Evolutionary conservation across 2,113 vertebrate species (phyloP).

Genomic region (Dicrurus megarhynchus): DNA sequence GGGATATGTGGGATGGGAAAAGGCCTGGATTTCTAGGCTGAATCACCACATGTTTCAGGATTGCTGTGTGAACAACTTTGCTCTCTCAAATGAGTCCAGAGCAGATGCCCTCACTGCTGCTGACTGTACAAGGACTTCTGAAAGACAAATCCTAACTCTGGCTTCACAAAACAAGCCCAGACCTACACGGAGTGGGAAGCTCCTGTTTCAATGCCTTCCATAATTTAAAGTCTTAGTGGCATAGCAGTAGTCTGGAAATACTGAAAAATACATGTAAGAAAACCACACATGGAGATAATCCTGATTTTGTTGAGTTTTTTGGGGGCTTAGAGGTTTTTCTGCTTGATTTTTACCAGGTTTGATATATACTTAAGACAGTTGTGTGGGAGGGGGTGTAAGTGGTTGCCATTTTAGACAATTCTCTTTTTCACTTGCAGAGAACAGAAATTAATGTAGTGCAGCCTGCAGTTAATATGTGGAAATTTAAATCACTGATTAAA

Average conservation of each 20-base stretch:
- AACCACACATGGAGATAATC: not conserved
- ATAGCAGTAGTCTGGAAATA: not conserved
- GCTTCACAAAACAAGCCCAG: not conserved
- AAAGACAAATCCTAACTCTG: not conserved
- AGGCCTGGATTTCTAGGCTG: not conserved
- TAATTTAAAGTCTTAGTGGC: not conserved
- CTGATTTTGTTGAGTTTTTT: not conserved
- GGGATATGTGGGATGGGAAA: not conserved
- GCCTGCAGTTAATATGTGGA: not conserved
- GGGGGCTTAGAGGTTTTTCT: rapidly evolving
- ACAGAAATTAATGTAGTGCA: not conserved
- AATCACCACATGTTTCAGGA: not conserved
- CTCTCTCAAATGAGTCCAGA: not conserved
- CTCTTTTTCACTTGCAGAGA: not conserved
- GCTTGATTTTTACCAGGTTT: not conserved
- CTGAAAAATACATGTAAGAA: not conserved
- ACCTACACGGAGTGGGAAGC: not conserved
- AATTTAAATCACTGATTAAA: not conserved
- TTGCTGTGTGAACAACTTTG: not conserved
- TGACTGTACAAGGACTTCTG: not conserved
- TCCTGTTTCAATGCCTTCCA: not conserved
- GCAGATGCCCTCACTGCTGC: not conserved
- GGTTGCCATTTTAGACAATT: not conserved
- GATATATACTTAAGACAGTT: not conserved
- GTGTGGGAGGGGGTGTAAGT: rapidly evolving